Evolutionary conservation across 2,888 invertebrate genomes (phyloP), one percentile per base, ranked within the genome.

Genomic region (Trissonchulus latispiculum): DNA sequence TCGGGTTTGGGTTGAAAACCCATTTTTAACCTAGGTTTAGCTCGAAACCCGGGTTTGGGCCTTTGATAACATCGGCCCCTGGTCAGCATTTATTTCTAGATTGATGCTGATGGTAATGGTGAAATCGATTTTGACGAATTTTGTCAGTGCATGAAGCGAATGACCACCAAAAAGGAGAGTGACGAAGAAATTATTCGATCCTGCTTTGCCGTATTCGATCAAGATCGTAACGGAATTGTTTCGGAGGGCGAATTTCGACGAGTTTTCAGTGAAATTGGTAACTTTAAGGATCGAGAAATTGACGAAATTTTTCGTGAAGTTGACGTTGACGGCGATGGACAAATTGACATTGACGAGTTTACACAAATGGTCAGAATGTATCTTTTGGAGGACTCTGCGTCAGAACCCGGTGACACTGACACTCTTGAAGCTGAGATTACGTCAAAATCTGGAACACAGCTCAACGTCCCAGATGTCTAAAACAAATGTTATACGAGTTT

Each of bases 121-220:
- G 82, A 82, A 73, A 82, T 82, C 66, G 82, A 82, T 72, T 82
- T 82, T 72, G 80, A 79, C n/a, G 82, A 82, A 74, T 82, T 82
- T 75, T 82, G 82, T 73, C 80, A 78, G 3, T 82, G 82, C 75
- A 80, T 82, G 80, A 82, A 82, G 74, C 78, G 78, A 70, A 80
- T 80, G 62, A 81, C 81, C 73, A 37, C 64, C n/a, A 74, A 75
- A n/a, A 77, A 77, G 37, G 71, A 74, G 32, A 76, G 80, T 18
- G 82, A 82, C 71, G 82, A 82, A 61, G 82, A 82, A 71, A 75
- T 81, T 29, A 77, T 77, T 18, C 62, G 77, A n/a, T 80, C 80
- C 71, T 82, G 82, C 70, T 82, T 82, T 72, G 35, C 67, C 69
- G 75, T 70, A 78, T 73, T 73, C 77, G 36, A 79, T 78, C 74